A percentile compares a stretch with the other conserved stretches of the same genome.
These are phyloP conservation scores for Stichodactyla helianthus DNA, from an alignment of 64 coral and sea anemone species.

Conservation along the genomic window DNA sequence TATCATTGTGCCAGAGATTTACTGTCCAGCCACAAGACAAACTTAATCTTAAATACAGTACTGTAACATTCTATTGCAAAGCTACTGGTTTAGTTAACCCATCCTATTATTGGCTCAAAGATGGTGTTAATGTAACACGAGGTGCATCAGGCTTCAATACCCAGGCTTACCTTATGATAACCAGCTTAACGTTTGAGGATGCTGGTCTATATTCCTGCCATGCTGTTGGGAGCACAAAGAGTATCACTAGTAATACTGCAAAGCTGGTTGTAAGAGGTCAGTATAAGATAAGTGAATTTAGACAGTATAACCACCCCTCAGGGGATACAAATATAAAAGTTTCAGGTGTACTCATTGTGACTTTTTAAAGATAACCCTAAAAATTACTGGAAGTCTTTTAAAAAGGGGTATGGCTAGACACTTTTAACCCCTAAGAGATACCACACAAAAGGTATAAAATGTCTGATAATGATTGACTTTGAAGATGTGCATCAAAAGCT, in stretches of 20 bases:
- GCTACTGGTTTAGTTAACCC: slow-evolving; percentile 28
- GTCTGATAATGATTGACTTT: too few species aligned
- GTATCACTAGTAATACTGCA: not conserved
- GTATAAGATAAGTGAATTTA: not conserved
- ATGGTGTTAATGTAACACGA: slow-evolving; percentile 49
- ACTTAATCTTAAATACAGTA: slow-evolving; percentile 2
- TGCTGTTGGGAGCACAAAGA: not conserved
- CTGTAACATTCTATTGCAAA: slow-evolving; percentile 29
- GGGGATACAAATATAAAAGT: too few species aligned
- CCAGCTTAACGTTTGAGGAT: slow-evolving; percentile 32
- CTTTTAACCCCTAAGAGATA: too few species aligned
- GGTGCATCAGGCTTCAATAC: not conserved
- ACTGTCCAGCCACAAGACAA: not conserved
- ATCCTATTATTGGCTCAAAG: slow-evolving; percentile 51
- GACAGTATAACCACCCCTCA: too few species aligned
- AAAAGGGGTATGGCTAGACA: too few species aligned
- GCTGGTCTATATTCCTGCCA: slow-evolving; percentile 44
- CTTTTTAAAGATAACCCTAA: too few species aligned
- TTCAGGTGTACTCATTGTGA: too few species aligned
- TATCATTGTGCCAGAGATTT: slow-evolving; percentile 10
- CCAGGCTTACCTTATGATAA: slow-evolving; percentile 8
- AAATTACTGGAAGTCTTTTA: too few species aligned
- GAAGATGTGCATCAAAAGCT: too few species aligned
- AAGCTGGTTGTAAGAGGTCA: slow-evolving; percentile 28
- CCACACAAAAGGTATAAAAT: too few species aligned